These are phyloP conservation scores for Hemiscyllium ocellatum DNA, from an alignment of 2,113 vertebrate species.

Conservation along the genomic window DNA sequence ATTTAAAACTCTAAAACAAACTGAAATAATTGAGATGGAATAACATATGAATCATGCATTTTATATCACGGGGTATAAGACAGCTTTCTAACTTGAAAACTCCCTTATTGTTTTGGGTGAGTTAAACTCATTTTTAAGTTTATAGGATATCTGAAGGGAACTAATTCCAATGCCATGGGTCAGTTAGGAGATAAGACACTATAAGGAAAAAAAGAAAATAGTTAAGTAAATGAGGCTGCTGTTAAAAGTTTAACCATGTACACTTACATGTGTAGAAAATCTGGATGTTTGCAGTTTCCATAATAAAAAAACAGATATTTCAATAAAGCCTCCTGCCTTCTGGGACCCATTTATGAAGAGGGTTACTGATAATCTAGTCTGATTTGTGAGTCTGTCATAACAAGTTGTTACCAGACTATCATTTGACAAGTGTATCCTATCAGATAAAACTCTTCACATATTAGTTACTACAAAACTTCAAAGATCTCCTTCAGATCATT, in stretches of 20 bases:
- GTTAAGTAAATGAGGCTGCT: not conserved
- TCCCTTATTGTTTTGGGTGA: not conserved
- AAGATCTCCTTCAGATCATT: conserved; percentile 1
- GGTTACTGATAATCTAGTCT: not conserved
- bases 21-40: no score
- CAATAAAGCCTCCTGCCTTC: not conserved
- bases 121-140: no score
- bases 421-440: not conserved
- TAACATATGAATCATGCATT: no score
- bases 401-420: not conserved
- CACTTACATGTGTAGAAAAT: not conserved
- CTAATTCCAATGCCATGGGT: not conserved
- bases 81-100: not conserved
- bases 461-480: not conserved
- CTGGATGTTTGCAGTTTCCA: not conserved
- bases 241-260: not conserved
- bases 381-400: not conserved
- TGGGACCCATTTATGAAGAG: not conserved
- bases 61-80: no score
- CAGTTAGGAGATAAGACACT: not conserved
- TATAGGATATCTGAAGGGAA: no score
- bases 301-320: not conserved
- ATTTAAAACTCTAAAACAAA: no score
- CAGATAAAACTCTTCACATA: not conserved
- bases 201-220: not conserved